Evolutionary conservation across 1,140 invertebrate genomes (phyloP).

Genomic region (Pogonomyrmex barbatus): DNA sequence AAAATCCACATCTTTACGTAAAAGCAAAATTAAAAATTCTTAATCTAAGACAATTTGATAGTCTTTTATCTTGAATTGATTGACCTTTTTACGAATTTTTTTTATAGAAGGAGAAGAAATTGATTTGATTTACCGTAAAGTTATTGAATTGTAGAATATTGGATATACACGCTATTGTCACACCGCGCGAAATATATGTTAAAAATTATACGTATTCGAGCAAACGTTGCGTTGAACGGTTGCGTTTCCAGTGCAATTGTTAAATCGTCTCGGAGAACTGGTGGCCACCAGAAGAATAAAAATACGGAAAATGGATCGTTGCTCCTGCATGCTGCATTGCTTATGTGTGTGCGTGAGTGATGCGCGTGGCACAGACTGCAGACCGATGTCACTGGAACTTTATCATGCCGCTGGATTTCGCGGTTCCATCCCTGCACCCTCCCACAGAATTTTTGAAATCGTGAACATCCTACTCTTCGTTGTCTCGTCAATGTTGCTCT

Average conservation of each 20-base stretch:
- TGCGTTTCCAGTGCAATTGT: constrained; percentile 78
- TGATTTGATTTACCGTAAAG: background rate
- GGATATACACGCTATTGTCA: too few species aligned
- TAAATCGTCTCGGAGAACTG: constrained; percentile 81
- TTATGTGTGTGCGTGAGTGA: constrained; percentile 82
- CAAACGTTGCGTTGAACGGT: background rate
- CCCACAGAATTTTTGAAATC: constrained; percentile 36
- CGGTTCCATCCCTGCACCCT: constrained; percentile 80
- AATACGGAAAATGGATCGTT: constrained; percentile 82
- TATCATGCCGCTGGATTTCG: constrained; percentile 85
- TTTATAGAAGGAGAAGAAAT: background rate
- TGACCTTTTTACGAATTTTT: background rate
- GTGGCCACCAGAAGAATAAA: constrained; percentile 82
- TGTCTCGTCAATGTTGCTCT: constrained; percentile 53
- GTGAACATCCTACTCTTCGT: constrained; percentile 60
- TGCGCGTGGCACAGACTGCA: constrained; percentile 77
- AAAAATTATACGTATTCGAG: background rate
- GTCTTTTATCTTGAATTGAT: background rate
- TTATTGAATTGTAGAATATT: background rate
- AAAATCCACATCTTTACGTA: background rate
- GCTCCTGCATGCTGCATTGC: constrained; percentile 85
- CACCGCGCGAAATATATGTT: background rate
- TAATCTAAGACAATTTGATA: background rate
- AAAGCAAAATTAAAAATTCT: background rate
- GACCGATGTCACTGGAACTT: constrained; percentile 79